Evolutionary conservation across 2,113 vertebrate genomes (phyloP), one percentile per base, ranked within the genome.

Genomic region (Poicephalus gulielmi): DNA sequence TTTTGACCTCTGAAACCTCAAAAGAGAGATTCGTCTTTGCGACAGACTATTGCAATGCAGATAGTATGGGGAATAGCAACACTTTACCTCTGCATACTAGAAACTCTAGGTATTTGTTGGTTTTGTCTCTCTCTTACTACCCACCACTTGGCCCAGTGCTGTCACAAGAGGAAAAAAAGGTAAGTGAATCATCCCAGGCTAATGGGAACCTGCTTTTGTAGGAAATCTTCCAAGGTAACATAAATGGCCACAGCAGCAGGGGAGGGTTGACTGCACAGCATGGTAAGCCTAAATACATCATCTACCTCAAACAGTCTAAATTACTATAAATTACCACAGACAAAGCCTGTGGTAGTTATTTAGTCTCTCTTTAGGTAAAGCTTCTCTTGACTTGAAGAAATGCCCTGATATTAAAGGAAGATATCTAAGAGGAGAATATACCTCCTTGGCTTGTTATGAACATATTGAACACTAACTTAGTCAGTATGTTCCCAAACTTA

Each of bases 371-470:
- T 64, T 16, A 33, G 41, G 35, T 41, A 79, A 91, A 85, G 9
- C 20, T 60, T 70, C 33, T 79, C 33, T 88, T 88, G 68, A 47
- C 41, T 39, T 77, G 19, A 70, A 91, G 17, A 84, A 80, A 59
- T 46, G 28, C 20, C 82, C 28, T 57, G 53, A 62, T 50, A 10
- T 53, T 67, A 90, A 47, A 25, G 18, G 37, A 83, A 94, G 46
- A 16, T 83, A 46, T 80, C 57, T 76, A 71, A 87, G 49, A 71
- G 16, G 3, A 91, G 23, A 79, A 33, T 69, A 83, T 52, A 60
- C 10, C 52, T 55, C 35, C 31, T 82, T 69, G 74, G 31, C 23
- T 85, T 94, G 46, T 88, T 95, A 46, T 33, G 57, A 73, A 66
- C 46, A 16, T 63, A 69, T 46, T 15, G 23, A 53, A 79, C 41